Conservation (phyloP, 2,888 invertebrate genomes). For the Melinopterus prodromus region DNA sequence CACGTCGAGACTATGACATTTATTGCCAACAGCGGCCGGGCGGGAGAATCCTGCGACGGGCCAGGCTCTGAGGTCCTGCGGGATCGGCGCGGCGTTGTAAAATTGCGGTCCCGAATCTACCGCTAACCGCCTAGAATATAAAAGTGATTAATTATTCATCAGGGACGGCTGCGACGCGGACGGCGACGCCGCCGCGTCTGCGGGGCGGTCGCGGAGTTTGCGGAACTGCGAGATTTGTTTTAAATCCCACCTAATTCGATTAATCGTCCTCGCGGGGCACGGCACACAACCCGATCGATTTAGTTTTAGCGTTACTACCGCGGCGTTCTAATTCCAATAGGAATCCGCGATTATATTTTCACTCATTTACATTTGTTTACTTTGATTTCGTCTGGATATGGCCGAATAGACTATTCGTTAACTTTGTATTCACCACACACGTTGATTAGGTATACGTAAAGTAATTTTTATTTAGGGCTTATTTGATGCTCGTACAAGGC, state of each 20-base stretch:
- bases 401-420: no score
- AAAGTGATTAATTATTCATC: slow-evolving; percentile 23
- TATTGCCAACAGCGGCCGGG: slow-evolving; percentile 11
- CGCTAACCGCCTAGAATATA: slow-evolving; percentile 4
- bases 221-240: not conserved
- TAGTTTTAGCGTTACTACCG: not conserved
- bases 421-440: no score
- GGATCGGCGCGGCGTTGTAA: slow-evolving; percentile 18
- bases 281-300: not conserved
- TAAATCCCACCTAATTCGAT: not conserved
- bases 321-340: not conserved
- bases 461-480: no score
- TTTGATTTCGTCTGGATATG: no score
- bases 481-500: no score
- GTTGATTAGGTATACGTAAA: no score
- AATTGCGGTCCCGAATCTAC: slow-evolving; percentile 13
- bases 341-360: not conserved
- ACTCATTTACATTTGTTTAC: no score
- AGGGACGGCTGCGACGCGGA: not conserved
- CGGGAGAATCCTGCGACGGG: slow-evolving; percentile 16
- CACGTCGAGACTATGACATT: slow-evolving; percentile 28
- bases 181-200: not conserved
- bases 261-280: not conserved
- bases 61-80: slow-evolving; percentile 8
- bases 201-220: not conserved